phyloP scores from a whole-genome alignment of 2,888 invertebrate species.

The Xanthostigma xanthostigma region DNA sequence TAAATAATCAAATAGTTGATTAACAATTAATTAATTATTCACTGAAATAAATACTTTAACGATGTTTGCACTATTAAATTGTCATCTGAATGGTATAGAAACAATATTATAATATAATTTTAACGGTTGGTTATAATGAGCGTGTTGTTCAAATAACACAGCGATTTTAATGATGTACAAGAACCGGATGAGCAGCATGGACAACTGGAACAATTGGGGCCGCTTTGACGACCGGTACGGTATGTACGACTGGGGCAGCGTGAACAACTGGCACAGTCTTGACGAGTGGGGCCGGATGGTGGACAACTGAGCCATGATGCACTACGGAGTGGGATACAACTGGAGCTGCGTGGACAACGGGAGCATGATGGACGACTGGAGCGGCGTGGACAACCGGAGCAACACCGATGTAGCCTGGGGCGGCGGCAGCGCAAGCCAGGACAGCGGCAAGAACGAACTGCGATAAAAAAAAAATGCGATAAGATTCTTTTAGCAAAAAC shows the following conservation, averaged over 20 bases:
- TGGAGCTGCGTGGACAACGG: conserved; percentile 24
- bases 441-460: conserved; percentile 35
- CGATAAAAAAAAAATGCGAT: conserved; percentile 10
- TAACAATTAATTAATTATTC: too few relatives aligned
- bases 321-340: conserved; percentile 17
- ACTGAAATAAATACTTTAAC: too few relatives aligned
- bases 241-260: conserved; percentile 13
- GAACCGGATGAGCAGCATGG: conserved; percentile 2
- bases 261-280: conserved; percentile 18
- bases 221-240: conserved; percentile 21
- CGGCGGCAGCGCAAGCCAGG: conserved; percentile 15
- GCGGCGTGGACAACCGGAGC: conserved; percentile 22
- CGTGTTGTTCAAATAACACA: too few relatives aligned
- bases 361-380: conserved; percentile 16
- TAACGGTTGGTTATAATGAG: too few relatives aligned
- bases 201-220: conserved; percentile 14
- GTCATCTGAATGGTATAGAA: too few relatives aligned
- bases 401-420: conserved; percentile 12
- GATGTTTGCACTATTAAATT: too few relatives aligned
- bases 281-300: conserved; percentile 16
- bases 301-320: conserved; percentile 14
- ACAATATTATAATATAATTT: too few relatives aligned
- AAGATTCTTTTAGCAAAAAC: too few relatives aligned
- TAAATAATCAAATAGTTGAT: too few relatives aligned
- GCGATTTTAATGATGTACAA: too few relatives aligned